phyloP scores from a whole-genome alignment of 1,140 invertebrate species.

The Drosophila burlai region DNA sequence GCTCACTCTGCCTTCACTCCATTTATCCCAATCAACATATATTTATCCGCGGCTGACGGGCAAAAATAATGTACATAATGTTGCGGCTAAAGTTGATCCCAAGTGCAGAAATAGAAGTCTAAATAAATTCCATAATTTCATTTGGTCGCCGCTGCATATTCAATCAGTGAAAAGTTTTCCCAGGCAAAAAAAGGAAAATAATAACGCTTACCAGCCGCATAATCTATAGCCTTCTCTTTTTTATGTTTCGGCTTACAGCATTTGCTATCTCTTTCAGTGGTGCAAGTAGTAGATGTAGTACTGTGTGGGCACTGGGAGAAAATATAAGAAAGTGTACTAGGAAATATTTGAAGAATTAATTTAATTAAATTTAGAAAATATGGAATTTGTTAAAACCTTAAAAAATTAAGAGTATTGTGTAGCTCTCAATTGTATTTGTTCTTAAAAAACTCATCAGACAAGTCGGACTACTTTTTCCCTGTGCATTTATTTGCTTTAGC shows the following conservation, averaged over 20 bases:
- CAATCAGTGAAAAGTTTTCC: conserved; percentile 62
- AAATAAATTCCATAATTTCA: conserved; percentile 71
- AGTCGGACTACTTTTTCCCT: background rate
- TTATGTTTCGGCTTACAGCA: background rate
- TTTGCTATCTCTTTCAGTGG: background rate
- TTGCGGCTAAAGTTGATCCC: conserved; percentile 51
- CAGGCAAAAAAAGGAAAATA: conserved; percentile 36
- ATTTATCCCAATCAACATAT: conserved; percentile 34
- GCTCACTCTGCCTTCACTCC: background rate
- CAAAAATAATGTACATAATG: conserved; percentile 15
- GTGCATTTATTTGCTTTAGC: conserved; percentile 33
- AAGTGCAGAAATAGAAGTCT: conserved; percentile 14
- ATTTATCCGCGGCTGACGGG: conserved; percentile 6
- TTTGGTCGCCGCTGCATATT: conserved; percentile 70
- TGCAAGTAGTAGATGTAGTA: background rate
- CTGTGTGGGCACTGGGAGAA: background rate
- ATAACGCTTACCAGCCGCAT: conserved; percentile 63
- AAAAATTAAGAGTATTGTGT: too few relatives aligned
- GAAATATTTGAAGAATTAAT: background rate
- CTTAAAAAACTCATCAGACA: rapidly evolving
- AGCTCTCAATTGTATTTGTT: too few relatives aligned
- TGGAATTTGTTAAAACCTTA: too few relatives aligned
- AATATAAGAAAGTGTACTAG: background rate
- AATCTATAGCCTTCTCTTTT: conserved; percentile 66
- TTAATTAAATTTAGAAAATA: too few relatives aligned